Percentiles rank a stretch among this genome's conserved stretches.
These are phyloP conservation scores for Galaxias olidus DNA, from an alignment of 2,797 vertebrate species.

Conservation along the genomic window DNA sequence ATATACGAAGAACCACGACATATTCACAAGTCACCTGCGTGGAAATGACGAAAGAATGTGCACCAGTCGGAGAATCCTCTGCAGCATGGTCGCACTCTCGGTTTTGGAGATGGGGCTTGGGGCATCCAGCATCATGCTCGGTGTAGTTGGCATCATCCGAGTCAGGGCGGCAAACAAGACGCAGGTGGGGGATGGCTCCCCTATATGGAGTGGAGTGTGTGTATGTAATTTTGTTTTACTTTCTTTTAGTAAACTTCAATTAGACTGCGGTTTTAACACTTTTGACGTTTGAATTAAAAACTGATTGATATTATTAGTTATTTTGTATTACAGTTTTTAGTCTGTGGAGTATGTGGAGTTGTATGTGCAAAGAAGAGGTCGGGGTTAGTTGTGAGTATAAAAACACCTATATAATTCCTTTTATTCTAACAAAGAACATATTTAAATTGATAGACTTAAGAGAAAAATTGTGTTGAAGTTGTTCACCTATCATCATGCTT, in stretches of 20 bases:
- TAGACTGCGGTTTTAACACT: too few relatives aligned
- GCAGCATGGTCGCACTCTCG: slow-evolving; percentile 84
- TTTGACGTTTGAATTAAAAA: too few relatives aligned
- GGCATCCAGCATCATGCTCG: slow-evolving; percentile 83
- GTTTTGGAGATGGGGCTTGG: slow-evolving; percentile 85
- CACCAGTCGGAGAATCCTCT: slow-evolving; percentile 83
- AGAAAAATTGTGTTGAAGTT: too few relatives aligned
- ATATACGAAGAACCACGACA: too few relatives aligned
- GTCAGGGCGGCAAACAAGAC: slow-evolving; percentile 74
- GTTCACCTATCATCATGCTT: too few relatives aligned
- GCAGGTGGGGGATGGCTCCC: slow-evolving; percentile 67
- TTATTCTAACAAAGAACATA: too few relatives aligned
- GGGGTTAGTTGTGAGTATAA: slow-evolving; percentile 84
- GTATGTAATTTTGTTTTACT: too few relatives aligned
- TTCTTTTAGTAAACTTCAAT: too few relatives aligned
- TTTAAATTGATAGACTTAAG: too few relatives aligned
- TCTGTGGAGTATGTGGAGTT: slow-evolving; percentile 84
- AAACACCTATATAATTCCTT: too few relatives aligned
- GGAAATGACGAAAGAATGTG: slow-evolving; percentile 84
- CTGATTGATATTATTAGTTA: background rate
- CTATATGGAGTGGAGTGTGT: slow-evolving; percentile 88
- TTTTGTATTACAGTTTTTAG: slow-evolving; percentile 76
- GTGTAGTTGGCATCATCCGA: slow-evolving; percentile 81
- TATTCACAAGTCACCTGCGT: too few relatives aligned
- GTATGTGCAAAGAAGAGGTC: slow-evolving; percentile 86